Evolutionary conservation across 1,140 invertebrate species (phyloP), one percentile per base, ranked within the genome.

Genomic region (Tyrophagus putrescentiae): DNA sequence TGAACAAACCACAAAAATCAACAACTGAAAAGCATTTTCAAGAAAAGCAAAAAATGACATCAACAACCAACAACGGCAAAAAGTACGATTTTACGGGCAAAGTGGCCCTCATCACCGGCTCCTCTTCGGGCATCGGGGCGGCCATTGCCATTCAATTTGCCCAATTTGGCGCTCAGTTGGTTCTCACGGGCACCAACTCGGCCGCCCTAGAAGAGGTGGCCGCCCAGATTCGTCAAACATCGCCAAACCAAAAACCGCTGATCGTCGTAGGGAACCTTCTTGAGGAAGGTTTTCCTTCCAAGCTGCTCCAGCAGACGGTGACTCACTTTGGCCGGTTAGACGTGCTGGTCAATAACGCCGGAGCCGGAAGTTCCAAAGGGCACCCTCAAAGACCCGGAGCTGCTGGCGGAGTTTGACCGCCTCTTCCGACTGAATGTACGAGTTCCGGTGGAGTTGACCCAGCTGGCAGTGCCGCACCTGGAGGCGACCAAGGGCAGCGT

Each of bases 41-140:
- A n/a, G n/a, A n/a, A n/a, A n/a, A n/a, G n/a, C n/a, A n/a, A n/a
- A n/a, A n/a, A n/a, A n/a, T n/a, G n/a, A n/a, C n/a, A n/a, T n/a
- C n/a, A n/a, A n/a, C 2, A 42, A 42, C 4, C 1, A 42, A 42
- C 25, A 42, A 39, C 11, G 31, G 31, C 21, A 50, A 50, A 11
- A 50, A 50, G 21, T 50, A 50, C 32, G 57, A 58, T 48, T 58
- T 58, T 25, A 58, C 7, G 13, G 57, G 39, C n/a, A 58, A 58
- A 54, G 39, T 45, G 18, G 39, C 29, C 41, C 28, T 58, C 36
- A 25, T 58, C 13, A 58, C 57, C 9, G 57, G 57, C 6, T 60
- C 86, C 0, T 86, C 84, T 71, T 87, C 84, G 23, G 86, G 87
- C 1, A 90, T 91, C 64, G 87, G 86, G 57, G 80, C 81, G 42